phyloP scores from a whole-genome alignment of 2,888 invertebrate genomes.

The Melieria omissa region DNA sequence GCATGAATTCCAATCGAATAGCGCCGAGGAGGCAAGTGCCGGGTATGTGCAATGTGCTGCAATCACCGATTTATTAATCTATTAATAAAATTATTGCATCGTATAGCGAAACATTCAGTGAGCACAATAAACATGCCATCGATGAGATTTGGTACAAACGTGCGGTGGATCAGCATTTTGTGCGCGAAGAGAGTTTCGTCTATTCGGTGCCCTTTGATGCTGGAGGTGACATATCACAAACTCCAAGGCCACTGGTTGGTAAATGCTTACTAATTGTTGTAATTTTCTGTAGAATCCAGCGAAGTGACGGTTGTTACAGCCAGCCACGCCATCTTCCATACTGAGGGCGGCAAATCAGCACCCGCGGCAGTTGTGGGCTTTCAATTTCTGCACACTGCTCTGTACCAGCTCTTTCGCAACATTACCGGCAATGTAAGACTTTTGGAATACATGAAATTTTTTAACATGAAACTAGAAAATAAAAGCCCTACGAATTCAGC shows the following conservation, averaged over 20 bases:
- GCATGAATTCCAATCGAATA: conserved; percentile 78
- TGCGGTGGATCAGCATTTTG: conserved; percentile 86
- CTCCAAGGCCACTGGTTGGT: neutral
- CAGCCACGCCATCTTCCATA: conserved; percentile 83
- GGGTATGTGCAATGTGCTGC: conserved; percentile 57
- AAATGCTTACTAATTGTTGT: neutral
- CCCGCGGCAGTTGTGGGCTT: conserved; percentile 80
- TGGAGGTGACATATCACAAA: conserved; percentile 53
- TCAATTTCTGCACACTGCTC: conserved; percentile 83
- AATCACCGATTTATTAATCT: neutral
- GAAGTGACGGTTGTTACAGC: conserved; percentile 82
- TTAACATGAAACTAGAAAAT: neutral
- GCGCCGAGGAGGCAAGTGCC: conserved; percentile 65
- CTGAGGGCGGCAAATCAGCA: conserved; percentile 71
- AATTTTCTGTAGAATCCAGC: conserved; percentile 52
- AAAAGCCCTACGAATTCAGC: too few relatives aligned
- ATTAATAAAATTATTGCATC: neutral
- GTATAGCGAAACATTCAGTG: conserved; percentile 77
- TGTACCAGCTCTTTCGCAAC: conserved; percentile 81
- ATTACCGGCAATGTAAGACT: conserved; percentile 78
- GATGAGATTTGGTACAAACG: conserved; percentile 91
- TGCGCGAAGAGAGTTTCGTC: conserved; percentile 82
- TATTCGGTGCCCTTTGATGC: conserved; percentile 80
- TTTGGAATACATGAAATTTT: neutral
- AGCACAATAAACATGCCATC: conserved; percentile 79